Base-by-base conservation (phyloP, 2,888 invertebrate species). In the Eupelmus urozonus region DNA sequence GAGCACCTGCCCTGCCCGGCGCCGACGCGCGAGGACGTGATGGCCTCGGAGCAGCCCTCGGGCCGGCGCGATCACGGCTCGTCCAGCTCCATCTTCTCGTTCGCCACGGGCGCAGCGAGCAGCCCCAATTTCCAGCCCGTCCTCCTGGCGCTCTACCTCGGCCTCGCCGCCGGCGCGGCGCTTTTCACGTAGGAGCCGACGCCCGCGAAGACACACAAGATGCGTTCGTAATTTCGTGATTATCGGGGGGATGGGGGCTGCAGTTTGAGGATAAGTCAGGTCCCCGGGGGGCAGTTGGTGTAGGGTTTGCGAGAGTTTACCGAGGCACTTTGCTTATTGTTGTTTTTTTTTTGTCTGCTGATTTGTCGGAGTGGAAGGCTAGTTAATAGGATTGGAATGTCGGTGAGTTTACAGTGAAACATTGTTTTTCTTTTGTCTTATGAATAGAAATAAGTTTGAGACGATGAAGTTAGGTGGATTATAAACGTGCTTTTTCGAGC, bases 1-100 rank as follows among this genome's bases (percentile, higher is more conserved):
- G 89, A 89, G 51, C 85, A 88, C 9, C 81, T 89, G 18, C 89
- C 89, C 0, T 89, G 89, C 73, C 88, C 88, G 16, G 85, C 86
- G 70, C 82, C 86, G 27, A 84, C 88, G 71, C 85, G 87, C 76
- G 89, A 88, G 78, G 89, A 89, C 76, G 84, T 88, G 45, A 88
- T 89, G 88, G 88, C 88, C 2, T 89, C 89, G 34, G 88, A 89
- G 78, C 88, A 89, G 55, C 89, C 89, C 18, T 88, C 87, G 45
- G 86, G 86, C 72, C 87, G 85, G 66, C 87, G 84, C 81, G 86
- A 87, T n/a, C 82, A 84, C 23, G 85, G 86, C 27, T 86, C 85
- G 62, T 84, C 85, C 4, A 86, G 84, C 62, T 86, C 85, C 71
- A 85, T 84, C 78, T 85, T 87, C 83, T 85, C 85, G 72, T 83